phyloP scores from a whole-genome alignment of 1,140 invertebrate genomes.

The Drosophila albomicans region DNA sequence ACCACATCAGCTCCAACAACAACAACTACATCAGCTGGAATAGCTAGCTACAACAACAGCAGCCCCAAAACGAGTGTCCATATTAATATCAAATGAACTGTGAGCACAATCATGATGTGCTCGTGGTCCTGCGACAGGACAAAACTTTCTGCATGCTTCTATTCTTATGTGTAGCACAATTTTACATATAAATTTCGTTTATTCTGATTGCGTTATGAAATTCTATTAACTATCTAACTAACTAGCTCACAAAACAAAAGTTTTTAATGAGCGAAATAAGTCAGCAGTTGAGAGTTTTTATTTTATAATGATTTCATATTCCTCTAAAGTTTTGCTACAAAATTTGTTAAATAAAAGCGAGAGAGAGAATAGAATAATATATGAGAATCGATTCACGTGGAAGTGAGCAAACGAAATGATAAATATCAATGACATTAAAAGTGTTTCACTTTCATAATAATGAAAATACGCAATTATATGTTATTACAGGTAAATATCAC shows the following conservation, averaged over 20 bases:
- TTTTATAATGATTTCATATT: too few relatives aligned
- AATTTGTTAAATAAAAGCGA: too few relatives aligned
- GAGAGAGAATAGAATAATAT: too few relatives aligned
- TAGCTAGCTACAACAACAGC: neutral
- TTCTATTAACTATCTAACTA: constrained; percentile 16
- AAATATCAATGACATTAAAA: too few relatives aligned
- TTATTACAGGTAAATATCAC: constrained; percentile 8
- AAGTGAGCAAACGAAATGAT: neutral
- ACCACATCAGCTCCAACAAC: constrained; percentile 2
- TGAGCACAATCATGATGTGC: constrained; percentile 66
- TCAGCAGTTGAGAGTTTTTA: neutral
- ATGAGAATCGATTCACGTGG: neutral
- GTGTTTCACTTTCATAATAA: too few relatives aligned
- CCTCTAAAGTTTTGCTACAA: too few relatives aligned
- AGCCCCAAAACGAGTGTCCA: constrained; percentile 59
- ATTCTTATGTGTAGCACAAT: constrained; percentile 26
- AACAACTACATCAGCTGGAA: constrained; percentile 2
- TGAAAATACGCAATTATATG: neutral
- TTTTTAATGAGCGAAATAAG: constrained; percentile 6
- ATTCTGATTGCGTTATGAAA: constrained; percentile 36
- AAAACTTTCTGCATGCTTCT: constrained; percentile 38
- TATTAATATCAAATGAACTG: constrained; percentile 82
- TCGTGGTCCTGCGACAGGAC: constrained; percentile 34
- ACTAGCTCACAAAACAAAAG: neutral
- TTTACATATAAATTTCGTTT: too few relatives aligned